A percentile compares a stretch with the other conserved stretches of the same genome.
Conservation (phyloP, 2,888 invertebrate genomes). For the Reticulitermes lucifugus region DNA sequence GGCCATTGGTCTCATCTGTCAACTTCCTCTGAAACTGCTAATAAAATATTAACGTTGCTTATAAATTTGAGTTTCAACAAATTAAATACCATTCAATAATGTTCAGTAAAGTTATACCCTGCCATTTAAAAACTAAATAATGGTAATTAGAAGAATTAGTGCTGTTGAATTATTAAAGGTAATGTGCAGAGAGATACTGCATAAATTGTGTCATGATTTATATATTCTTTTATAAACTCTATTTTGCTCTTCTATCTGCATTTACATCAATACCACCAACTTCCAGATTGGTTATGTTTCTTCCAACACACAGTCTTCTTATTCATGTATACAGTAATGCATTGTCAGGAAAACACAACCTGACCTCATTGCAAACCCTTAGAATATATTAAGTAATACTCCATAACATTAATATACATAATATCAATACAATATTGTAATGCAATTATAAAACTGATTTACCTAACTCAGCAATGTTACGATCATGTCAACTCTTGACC, state of each 20-base stretch:
- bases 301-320: background rate
- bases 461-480: background rate
- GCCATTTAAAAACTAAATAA: background rate
- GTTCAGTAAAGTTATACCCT: conserved; percentile 23
- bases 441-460: background rate
- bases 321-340: background rate
- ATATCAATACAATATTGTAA: background rate
- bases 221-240: conserved; percentile 24
- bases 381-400: conserved; percentile 9
- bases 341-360: background rate
- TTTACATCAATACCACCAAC: conserved; percentile 45
- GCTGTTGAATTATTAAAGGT: background rate
- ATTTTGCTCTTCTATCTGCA: conserved; percentile 14
- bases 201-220: background rate
- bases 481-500: background rate
- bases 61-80: conserved; percentile 25
- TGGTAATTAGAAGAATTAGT: background rate
- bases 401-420: background rate
- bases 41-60: background rate
- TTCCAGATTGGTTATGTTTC: conserved; percentile 18
- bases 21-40: background rate
- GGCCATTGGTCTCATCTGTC: conserved; percentile 7
- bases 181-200: background rate
- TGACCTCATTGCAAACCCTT: background rate
- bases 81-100: background rate